These are phyloP conservation scores for Ericerus pela DNA, from an alignment of 1,140 invertebrate species.

Conservation along the genomic window DNA sequence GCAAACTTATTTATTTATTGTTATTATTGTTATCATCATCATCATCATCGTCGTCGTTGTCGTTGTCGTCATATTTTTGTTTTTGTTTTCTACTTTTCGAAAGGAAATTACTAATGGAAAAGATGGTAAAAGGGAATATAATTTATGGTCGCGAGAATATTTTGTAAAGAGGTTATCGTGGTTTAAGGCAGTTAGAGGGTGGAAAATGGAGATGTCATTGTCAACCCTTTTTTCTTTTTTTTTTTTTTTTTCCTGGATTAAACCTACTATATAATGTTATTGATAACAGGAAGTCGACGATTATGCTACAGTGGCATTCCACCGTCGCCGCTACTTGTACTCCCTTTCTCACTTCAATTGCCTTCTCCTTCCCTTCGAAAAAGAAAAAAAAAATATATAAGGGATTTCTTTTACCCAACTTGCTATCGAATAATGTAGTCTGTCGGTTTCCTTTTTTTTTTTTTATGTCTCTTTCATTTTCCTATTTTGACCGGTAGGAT, in stretches of 20 bases:
- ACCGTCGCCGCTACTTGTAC: no score
- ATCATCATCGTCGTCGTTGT: neutral
- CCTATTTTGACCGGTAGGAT: no score
- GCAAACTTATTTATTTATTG: neutral
- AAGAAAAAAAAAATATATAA: no score
- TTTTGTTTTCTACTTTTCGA: neutral
- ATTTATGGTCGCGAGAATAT: neutral
- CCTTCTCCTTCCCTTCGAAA: no score
- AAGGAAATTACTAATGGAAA: slow-evolving; percentile 12
- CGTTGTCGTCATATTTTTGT: neutral
- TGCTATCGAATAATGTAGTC: no score
- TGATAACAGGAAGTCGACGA: slow-evolving; percentile 10
- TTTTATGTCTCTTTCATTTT: no score
- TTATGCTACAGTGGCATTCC: no score
- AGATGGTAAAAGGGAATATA: neutral
- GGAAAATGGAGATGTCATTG: slow-evolving; percentile 12
- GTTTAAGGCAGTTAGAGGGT: slow-evolving; percentile 11
- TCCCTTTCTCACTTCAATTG: no score
- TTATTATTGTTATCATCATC: neutral
- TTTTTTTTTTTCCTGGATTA: no score
- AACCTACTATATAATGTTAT: slow-evolving; percentile 10
- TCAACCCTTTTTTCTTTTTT: slow-evolving; percentile 12
- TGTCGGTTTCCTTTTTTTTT: no score
- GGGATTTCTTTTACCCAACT: no score
- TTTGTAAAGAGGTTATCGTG: slow-evolving; percentile 12